phyloP scores from a whole-genome alignment of 2,888 invertebrate genomes.

The Brenthis ino region DNA sequence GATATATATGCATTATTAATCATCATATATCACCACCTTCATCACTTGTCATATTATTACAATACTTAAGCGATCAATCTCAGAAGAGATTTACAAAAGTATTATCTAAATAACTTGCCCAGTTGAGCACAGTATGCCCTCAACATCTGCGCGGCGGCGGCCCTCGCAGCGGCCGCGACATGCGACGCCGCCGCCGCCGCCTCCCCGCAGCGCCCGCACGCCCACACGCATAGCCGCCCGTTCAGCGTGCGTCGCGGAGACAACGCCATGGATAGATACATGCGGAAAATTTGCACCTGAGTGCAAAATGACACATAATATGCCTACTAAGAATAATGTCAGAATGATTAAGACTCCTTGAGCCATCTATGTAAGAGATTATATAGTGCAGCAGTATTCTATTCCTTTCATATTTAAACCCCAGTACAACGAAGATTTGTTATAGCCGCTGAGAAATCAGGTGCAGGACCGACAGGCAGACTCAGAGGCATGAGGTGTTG shows the following conservation, averaged over 20 bases:
- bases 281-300: conserved; percentile 84
- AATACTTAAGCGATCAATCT: too few relatives aligned
- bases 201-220: conserved; percentile 92
- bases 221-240: conserved; percentile 93
- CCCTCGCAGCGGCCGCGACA: conserved; percentile 92
- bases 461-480: too few relatives aligned
- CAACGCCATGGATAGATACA: conserved; percentile 93
- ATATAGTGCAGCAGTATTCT: too few relatives aligned
- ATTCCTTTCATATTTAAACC: too few relatives aligned
- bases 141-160: conserved; percentile 94
- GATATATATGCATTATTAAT: too few relatives aligned
- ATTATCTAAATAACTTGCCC: conserved; percentile 69
- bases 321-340: neutral
- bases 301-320: neutral
- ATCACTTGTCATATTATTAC: too few relatives aligned
- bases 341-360: too few relatives aligned
- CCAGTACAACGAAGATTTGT: too few relatives aligned
- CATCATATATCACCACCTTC: too few relatives aligned
- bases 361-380: too few relatives aligned
- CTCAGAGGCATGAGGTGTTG: too few relatives aligned
- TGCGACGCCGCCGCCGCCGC: conserved; percentile 90
- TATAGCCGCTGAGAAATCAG: too few relatives aligned
- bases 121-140: conserved; percentile 92
- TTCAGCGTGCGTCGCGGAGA: conserved; percentile 94
- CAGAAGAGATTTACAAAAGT: neutral